phyloP scores from a whole-genome alignment of 2,113 vertebrate genomes.

The Nothobranchius kuhntae region DNA sequence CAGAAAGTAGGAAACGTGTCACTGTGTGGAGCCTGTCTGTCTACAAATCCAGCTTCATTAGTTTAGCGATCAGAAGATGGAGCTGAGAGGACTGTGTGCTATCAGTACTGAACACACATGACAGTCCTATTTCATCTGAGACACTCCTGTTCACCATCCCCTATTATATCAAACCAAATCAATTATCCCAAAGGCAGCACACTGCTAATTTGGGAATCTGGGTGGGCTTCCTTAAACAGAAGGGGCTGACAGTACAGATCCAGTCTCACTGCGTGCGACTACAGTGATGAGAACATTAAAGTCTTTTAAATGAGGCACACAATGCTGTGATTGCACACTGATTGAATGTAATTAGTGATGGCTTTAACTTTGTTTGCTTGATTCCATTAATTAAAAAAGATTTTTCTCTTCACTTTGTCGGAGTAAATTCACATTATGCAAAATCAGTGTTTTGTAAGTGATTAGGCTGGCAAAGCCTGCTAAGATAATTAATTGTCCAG shows the following conservation, averaged over 20 bases:
- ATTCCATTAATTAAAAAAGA: slow-evolving; percentile 63
- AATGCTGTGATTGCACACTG: slow-evolving; percentile 68
- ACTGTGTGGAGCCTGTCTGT: slow-evolving; percentile 31
- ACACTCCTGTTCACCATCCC: slow-evolving; percentile 51
- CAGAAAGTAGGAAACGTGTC: slow-evolving; percentile 15
- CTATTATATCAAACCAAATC: slow-evolving; percentile 68
- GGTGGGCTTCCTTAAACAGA: slow-evolving; percentile 56
- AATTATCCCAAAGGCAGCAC: slow-evolving; percentile 63
- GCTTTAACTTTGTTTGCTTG: slow-evolving; percentile 67
- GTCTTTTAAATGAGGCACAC: slow-evolving; percentile 71
- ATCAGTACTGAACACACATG: slow-evolving; percentile 53
- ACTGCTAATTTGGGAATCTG: slow-evolving; percentile 50
- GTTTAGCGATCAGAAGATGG: slow-evolving; percentile 53
- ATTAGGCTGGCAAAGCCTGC: slow-evolving; percentile 43
- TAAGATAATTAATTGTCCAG: slow-evolving; percentile 60
- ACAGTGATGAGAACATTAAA: slow-evolving; percentile 58
- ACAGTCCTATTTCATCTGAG: slow-evolving; percentile 66
- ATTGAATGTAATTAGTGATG: slow-evolving; percentile 71
- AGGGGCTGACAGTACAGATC: slow-evolving; percentile 23
- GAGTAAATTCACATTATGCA: slow-evolving; percentile 40
- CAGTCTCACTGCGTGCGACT: slow-evolving; percentile 45
- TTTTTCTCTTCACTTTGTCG: slow-evolving; percentile 48
- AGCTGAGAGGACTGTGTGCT: slow-evolving; percentile 50
- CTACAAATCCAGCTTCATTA: slow-evolving; percentile 70
- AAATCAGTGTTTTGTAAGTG: slow-evolving; percentile 58